Evolutionary conservation across 2,888 invertebrate genomes (phyloP).

Genomic region (Vanessa cardui): DNA sequence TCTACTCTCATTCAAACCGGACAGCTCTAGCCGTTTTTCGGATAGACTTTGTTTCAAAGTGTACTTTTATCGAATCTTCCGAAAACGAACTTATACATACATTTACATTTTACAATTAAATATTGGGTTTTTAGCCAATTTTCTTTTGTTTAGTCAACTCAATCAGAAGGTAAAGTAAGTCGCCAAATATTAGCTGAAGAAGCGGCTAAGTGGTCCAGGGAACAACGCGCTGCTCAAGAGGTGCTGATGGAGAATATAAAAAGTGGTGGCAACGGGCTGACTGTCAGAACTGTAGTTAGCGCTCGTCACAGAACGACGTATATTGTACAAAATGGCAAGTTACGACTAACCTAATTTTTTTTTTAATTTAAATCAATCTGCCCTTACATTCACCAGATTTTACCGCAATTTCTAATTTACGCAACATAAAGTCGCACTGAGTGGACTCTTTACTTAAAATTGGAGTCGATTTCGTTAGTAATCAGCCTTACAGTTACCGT

Average conservation of each 20-base stretch:
- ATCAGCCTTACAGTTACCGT: neutral
- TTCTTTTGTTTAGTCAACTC: conserved; percentile 59
- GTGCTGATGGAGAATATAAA: conserved; percentile 78
- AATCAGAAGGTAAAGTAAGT: conserved; percentile 73
- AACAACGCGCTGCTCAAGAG: conserved; percentile 74
- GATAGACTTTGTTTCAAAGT: too few relatives aligned
- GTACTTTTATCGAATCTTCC: too few relatives aligned
- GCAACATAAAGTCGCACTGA: too few relatives aligned
- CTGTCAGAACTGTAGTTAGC: conserved; percentile 69
- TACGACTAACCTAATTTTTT: too few relatives aligned
- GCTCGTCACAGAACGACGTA: conserved; percentile 60
- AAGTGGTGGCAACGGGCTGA: conserved; percentile 74
- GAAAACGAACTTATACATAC: too few relatives aligned
- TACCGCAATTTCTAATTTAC: too few relatives aligned
- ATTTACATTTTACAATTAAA: neutral
- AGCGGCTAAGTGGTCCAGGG: conserved; percentile 77
- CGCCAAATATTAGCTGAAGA: conserved; percentile 75
- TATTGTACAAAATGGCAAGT: conserved; percentile 72
- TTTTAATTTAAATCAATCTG: too few relatives aligned
- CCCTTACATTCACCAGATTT: too few relatives aligned
- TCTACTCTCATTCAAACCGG: too few relatives aligned
- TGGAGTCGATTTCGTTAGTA: too few relatives aligned
- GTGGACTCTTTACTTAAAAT: too few relatives aligned
- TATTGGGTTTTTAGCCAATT: neutral
- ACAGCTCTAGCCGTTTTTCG: too few relatives aligned